Evolutionary conservation across 2,888 invertebrate species (phyloP), one percentile per base, ranked within the genome.

Genomic region (Melanostoma scalare): DNA sequence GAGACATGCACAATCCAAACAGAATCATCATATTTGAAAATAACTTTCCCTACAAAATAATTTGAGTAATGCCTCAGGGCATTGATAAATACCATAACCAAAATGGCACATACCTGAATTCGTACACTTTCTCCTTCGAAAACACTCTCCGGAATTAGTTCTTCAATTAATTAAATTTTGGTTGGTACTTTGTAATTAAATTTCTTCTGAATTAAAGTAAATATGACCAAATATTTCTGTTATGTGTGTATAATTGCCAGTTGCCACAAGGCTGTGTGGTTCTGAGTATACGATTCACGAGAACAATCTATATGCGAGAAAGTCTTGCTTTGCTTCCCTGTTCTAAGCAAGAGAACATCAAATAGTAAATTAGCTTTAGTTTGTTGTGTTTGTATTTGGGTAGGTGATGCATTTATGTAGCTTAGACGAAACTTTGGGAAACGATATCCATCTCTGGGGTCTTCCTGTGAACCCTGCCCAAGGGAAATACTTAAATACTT

Each of bases 341-440:
- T 40, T 56, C 46, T 58, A 82, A 56, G 36, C n/a, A 82, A 38
- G 58, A 74, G 46, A 81, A 65, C 60, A 50, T 53, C 73, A 73
- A 77, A 58, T 50, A 77, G 50, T 77, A 55, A 73, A 77, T 68
- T 72, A 67, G 35, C 68, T 56, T 63, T 61, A 63, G 67, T 53
- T 69, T 35, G 38, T 33, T 30, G n/a, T 68, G 36, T 67, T 50
- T 31, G 58, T n/a, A 36, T 52, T 33, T 42, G 6, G 20, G n/a
- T 30, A 50, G 56, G 9, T 38, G 46, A 53, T 33, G 42, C 56
- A 20, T 38, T 10, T 30, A 40, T 55, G 60, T 35, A 53, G 5
- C 6, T 5, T n/a, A 9, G 31, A 50, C 48, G 9, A 33, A 44
- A 40, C 33, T 8, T 42, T 42, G 42, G 9, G 4, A n/a, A 9